These are phyloP conservation scores for Sebastes trivittatus DNA, from an alignment of 2,797 vertebrate genomes.

Conservation along the genomic window DNA sequence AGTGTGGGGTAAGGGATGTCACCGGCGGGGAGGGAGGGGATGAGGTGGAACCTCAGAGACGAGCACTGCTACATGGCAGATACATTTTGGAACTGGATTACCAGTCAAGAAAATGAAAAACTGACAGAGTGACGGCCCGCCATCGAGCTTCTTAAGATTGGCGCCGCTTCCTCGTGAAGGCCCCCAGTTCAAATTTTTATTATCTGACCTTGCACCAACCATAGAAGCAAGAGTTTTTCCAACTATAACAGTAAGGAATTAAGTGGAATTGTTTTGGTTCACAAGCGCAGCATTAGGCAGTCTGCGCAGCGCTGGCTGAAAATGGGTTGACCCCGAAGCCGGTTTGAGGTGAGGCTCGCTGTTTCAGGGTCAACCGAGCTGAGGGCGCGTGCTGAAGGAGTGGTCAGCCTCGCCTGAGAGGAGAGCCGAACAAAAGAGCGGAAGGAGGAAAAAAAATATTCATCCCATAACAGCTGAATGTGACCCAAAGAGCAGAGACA, in stretches of 20 bases:
- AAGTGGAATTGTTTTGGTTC: constrained; percentile 29
- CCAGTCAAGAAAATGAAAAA: constrained; percentile 37
- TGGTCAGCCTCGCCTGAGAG: constrained; percentile 13
- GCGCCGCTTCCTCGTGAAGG: not conserved
- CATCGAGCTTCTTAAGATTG: not conserved
- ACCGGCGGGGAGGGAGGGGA: not conserved
- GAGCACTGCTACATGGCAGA: not conserved
- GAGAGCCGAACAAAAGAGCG: constrained; percentile 16
- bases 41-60: constrained; percentile 2
- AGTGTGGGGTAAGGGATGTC: constrained; percentile 59
- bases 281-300: constrained; percentile 4
- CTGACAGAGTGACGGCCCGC: constrained; percentile 6
- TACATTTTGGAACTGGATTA: constrained; percentile 42
- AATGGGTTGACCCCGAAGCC: constrained; percentile 42
- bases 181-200: constrained; percentile 1
- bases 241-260: constrained; percentile 10
- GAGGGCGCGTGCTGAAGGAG: constrained; percentile 27
- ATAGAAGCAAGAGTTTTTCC: constrained; percentile 1
- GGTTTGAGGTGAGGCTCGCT: constrained; percentile 12
- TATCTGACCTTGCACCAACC: constrained; percentile 20
- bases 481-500: constrained; percentile 46
- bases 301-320: constrained; percentile 24
- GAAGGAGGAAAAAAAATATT: constrained; percentile 10
- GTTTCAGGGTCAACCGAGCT: constrained; percentile 47
- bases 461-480: constrained; percentile 30